Base-by-base conservation (phyloP, 2,113 vertebrate genomes). In the Columbina picui region DNA sequence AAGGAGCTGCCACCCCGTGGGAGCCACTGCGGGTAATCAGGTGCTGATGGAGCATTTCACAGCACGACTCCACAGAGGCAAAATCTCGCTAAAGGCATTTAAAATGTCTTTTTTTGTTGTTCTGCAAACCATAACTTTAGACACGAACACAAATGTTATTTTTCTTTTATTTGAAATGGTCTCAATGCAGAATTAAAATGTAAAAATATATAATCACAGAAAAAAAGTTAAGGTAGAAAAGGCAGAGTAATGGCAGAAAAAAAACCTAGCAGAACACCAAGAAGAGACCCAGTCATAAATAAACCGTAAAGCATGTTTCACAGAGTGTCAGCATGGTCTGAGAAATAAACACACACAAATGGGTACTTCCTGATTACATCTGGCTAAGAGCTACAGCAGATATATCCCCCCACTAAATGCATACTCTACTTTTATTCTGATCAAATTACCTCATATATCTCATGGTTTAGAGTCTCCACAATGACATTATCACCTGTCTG, bases 391-490 rank as follows among this genome's bases (percentile, higher is more conserved):
- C 71, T 96, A 32, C 22, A 93, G 74, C 88, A 93, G 89, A 95
- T 39, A 80, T 77, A 89, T 90, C 88, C 59, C 55, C 36, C 57
- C 63, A 87, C 81, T 94, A 96, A 96, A 87, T 90, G 83, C 80
- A 75, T 36, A 38, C 32, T 87, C 77, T 49, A 50, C 50, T 96
- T 96, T 93, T 77, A 84, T 84, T 90, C 84, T 91, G 93, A 97
- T 89, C 71, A 2, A 94, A 96, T 99, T 98, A 99, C 99, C 97
- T 96, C 97, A 96, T 99, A 99, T 34, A 80, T 97, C 94, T 99
- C 98, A 74, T 98, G 98, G 96, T 98, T 98, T 86, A 99, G 20
- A 2, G 99, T 99, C 97, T 99, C 98, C 96, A 99, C 97, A 94
- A 98, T 94, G 90, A 99, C 98, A 89, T 92, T 94, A 95, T 98